A percentile compares a stretch with the other conserved stretches of the same genome.
Conservation (phyloP, 1,140 invertebrate genomes). For the Asbolus verrucosus region DNA sequence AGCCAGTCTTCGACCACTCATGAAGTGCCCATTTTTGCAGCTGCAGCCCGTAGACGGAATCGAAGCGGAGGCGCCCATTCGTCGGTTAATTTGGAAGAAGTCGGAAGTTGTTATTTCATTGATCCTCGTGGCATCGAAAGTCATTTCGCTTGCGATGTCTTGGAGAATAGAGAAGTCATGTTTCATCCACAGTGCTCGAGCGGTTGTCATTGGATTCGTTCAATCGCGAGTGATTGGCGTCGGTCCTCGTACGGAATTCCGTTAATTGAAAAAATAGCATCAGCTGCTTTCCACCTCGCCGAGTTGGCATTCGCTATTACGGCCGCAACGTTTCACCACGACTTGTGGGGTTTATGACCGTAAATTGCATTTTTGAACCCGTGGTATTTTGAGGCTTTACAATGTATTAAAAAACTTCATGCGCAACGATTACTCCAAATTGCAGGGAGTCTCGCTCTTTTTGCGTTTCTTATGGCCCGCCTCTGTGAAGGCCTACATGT, state of each 20-base stretch:
- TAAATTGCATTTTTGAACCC: conserved; percentile 44
- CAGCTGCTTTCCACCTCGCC: conserved; percentile 41
- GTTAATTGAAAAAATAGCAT: conserved; percentile 44
- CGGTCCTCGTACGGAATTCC: conserved; percentile 31
- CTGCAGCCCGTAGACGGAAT: no score
- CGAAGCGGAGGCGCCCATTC: no score
- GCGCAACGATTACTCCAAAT: conserved; percentile 40
- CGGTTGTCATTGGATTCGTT: conserved; percentile 37
- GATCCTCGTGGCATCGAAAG: conserved; percentile 3
- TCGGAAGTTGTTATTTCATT: no score
- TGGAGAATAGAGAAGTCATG: conserved; percentile 37
- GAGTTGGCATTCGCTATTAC: conserved; percentile 44
- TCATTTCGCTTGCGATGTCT: not conserved
- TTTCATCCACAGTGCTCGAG: conserved; percentile 16
- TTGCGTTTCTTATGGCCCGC: conserved; percentile 22
- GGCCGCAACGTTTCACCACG: conserved; percentile 40
- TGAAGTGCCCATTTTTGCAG: no score
- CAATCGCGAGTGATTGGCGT: conserved; percentile 34
- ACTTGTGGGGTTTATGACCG: conserved; percentile 41
- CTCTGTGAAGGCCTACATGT: not conserved
- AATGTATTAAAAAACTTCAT: conserved; percentile 46
- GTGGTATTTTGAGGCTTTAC: conserved; percentile 44
- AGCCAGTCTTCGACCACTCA: no score
- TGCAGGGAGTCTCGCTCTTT: conserved; percentile 3
- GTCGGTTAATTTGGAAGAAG: no score